Evolutionary conservation across 1,140 invertebrate species (phyloP), one percentile per base, ranked within the genome.

Genomic region (Scaptodrosophila lebanonensis): DNA sequence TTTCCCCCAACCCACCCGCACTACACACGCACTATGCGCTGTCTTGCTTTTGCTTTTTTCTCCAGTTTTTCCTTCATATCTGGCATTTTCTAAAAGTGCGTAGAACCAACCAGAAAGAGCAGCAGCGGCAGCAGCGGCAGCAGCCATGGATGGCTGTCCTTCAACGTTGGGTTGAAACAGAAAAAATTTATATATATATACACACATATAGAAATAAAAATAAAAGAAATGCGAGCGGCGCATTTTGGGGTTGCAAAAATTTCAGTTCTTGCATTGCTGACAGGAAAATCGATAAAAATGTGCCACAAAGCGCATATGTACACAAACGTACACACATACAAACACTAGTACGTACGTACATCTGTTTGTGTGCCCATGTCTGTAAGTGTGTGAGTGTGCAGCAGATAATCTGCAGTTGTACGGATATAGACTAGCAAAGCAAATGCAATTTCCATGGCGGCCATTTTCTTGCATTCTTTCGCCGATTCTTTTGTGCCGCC

Each of bases 171-270:
- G n/a, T n/a, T n/a, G 18, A 27, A n/a, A 40, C 9, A 39, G 6
- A 13, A 7, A 54, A 27, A 36, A 30, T 2, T 36, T 11, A 50
- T 11, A 30, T 18, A 43, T 30, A 54, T 16, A 64, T 35, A 63
- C 30, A 25, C 44, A 27, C 39, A 20, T 27, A 40, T 47, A 44
- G 38, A 53, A 45, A 33, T 58, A 30, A 58, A 58, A 52, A 18
- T 16, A 38, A 40, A 49, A 58, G 70, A 79, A 63, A 72, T 40
- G 29, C 38, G 45, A 35, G 48, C 38, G 44, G 39, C 45, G 59
- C 38, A 59, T 66, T 79, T 82, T 82, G 75, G 73, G 73, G 73
- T 79, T 79, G 73, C 73, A 79, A 79, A 77, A 69, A 64, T 48
- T 73, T 62, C 53, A 40, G 17, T 60, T 64, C 68, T 64, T 79